Percentiles rank a stretch among this genome's conserved stretches.
Evolutionary conservation across 1,140 invertebrate genomes (phyloP).

Genomic region (Drosophila leontia): DNA sequence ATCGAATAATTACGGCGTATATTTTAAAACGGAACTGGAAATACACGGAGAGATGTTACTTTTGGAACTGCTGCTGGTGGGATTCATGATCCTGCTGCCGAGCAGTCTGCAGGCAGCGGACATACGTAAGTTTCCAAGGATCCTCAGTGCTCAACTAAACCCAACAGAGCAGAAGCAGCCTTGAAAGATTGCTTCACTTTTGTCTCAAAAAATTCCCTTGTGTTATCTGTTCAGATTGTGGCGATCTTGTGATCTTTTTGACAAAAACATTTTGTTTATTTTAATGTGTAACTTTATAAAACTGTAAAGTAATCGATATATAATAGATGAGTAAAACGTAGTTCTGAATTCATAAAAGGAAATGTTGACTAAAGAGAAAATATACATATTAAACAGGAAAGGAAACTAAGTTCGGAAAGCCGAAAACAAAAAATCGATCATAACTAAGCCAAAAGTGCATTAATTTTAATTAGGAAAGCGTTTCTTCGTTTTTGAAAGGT

Average conservation of each 20-base stretch:
- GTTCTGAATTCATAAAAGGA: not conserved
- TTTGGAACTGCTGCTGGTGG: conserved; percentile 19
- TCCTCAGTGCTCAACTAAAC: too few species aligned
- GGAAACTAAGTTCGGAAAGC: too few species aligned
- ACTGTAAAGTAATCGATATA: not conserved
- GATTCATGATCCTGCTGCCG: conserved; percentile 8
- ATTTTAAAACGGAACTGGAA: conserved; percentile 23
- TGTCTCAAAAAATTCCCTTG: not conserved
- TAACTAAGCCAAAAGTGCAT: too few species aligned
- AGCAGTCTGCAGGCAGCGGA: conserved; percentile 40
- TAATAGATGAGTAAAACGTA: too few species aligned
- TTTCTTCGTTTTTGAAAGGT: too few species aligned
- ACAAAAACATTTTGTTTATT: not conserved
- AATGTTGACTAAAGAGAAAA: not conserved
- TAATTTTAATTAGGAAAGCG: too few species aligned
- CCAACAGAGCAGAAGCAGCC: not conserved
- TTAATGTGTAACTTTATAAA: not conserved
- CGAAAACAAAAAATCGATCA: too few species aligned
- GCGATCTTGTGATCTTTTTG: not conserved
- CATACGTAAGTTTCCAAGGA: conserved; percentile 48
- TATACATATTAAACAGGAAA: not conserved
- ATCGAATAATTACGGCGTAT: conserved; percentile 39
- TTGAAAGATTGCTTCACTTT: not conserved
- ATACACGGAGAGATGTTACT: conserved; percentile 37
- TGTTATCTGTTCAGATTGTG: conserved; percentile 1